Evolutionary conservation across 1,140 invertebrate genomes (phyloP), one percentile per base, ranked within the genome.

Genomic region (Patella vulgata): DNA sequence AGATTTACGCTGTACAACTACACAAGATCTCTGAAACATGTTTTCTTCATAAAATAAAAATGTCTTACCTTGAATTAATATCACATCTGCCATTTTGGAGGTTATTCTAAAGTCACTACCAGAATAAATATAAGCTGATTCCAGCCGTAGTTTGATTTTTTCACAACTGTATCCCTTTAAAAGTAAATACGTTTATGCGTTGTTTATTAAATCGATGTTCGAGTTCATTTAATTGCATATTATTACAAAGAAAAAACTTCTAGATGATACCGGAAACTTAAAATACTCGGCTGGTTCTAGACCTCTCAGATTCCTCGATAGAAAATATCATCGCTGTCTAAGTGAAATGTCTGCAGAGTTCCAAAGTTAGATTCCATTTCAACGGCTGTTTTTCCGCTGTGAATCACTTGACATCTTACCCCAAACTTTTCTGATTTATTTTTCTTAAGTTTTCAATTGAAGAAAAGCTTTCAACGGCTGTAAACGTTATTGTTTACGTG

Each of bases 131-230:
- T 77, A 79, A 8, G 74, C 71, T 47, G 68, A 71, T 52, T 81
- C 79, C 8, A 81, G 61, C 6, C 66, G 60, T 21, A 77, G 51
- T 46, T 79, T 72, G 0, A 80, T 55, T 48, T 75, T 78, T 39
- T 81, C 78, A 61, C 73, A 74, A 12, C 73, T 74, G 74, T 72
- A 73, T 1, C 77, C 75, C 75, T 79, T 50, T 9, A 51, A 61
- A 46, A 40, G 23, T n/a, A 19, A 21, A n/a, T 33, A 14, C 8
- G 4, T 28, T 9, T 19, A 42, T 17, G 23, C 23, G 42, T 23
- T 21, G 21, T 19, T 40, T 14, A 44, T 53, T 27, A 2, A 3
- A 42, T 31, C 28, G 9, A 31, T 12, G 19, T 28, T 23, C 33
- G 14, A 14, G 30, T 17, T 17, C 11, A 48, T 1, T 6, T 42